phyloP scores from a whole-genome alignment of 2,797 vertebrate species.

The Enteromius afrohamiltoni region DNA sequence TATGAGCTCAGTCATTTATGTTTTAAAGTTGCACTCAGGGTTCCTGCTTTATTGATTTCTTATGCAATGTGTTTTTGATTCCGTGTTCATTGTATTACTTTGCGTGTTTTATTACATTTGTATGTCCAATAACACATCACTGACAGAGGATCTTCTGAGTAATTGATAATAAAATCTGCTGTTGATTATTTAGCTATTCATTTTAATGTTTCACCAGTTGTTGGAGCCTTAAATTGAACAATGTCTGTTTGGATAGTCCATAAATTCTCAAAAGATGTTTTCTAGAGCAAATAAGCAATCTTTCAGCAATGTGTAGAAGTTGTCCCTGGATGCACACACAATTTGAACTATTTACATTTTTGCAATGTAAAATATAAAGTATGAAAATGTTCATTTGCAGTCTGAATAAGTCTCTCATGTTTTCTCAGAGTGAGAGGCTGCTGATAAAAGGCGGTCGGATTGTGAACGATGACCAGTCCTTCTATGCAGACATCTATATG shows the following conservation, averaged over 20 bases:
- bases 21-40: background rate
- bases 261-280: background rate
- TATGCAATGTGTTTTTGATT: background rate
- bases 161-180: background rate
- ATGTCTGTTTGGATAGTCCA: background rate
- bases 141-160: background rate
- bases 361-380: too few relatives aligned
- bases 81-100: background rate
- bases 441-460: conserved; percentile 97
- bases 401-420: background rate
- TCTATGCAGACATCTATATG: conserved; percentile 96
- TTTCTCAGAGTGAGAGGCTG: conserved; percentile 91
- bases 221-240: background rate
- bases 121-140: background rate
- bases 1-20: background rate
- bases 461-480: conserved; percentile 98
- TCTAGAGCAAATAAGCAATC: too few relatives aligned
- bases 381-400: background rate
- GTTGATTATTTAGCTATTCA: background rate
- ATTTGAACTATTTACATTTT: background rate
- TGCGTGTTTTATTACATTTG: background rate
- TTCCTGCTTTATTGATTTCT: background rate
- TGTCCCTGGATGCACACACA: too few relatives aligned
- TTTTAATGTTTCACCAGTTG: background rate
- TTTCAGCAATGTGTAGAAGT: too few relatives aligned